Conservation (phyloP, 2,113 vertebrate species). For the Romanogobio albipinnatus region DNA sequence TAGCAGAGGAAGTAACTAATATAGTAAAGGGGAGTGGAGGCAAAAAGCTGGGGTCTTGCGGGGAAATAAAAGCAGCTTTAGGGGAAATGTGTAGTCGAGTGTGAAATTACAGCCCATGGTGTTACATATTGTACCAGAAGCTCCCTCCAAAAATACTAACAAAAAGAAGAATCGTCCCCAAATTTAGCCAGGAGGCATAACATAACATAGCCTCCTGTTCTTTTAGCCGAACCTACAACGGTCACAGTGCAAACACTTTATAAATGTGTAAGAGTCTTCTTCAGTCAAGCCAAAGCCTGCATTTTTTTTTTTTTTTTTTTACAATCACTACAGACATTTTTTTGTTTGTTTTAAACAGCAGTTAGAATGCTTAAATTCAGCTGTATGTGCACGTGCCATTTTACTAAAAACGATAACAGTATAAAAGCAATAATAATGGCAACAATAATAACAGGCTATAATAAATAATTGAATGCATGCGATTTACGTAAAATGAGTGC, state of each 20-base stretch:
- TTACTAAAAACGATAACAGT: neutral
- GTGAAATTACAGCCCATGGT: conserved; percentile 99
- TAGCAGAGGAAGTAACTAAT: conserved; percentile 82
- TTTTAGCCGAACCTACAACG: conserved; percentile 57
- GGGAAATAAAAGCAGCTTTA: conserved; percentile 94
- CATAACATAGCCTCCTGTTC: conserved; percentile 67
- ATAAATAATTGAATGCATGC: neutral
- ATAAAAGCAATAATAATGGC: conserved; percentile 10
- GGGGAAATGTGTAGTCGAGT: conserved; percentile 95
- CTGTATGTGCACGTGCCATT: neutral
- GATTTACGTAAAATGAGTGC: neutral
- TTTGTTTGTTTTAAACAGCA: neutral
- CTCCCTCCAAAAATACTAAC: conserved; percentile 83
- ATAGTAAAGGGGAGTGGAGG: conserved; percentile 81
- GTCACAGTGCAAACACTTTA: conserved; percentile 53
- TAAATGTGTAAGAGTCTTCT: conserved; percentile 40
- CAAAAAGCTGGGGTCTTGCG: conserved; percentile 88
- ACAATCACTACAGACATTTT: neutral
- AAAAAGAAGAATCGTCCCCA: conserved; percentile 84
- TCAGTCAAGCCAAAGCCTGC: neutral
- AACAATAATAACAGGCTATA: neutral
- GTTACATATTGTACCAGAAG: conserved; percentile 99
- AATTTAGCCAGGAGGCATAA: conserved; percentile 87
- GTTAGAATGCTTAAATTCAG: neutral
- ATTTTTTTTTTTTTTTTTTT: conserved; percentile 1